These are phyloP conservation scores for Aphidius ervi DNA, from an alignment of 1,140 invertebrate species.

Conservation along the genomic window DNA sequence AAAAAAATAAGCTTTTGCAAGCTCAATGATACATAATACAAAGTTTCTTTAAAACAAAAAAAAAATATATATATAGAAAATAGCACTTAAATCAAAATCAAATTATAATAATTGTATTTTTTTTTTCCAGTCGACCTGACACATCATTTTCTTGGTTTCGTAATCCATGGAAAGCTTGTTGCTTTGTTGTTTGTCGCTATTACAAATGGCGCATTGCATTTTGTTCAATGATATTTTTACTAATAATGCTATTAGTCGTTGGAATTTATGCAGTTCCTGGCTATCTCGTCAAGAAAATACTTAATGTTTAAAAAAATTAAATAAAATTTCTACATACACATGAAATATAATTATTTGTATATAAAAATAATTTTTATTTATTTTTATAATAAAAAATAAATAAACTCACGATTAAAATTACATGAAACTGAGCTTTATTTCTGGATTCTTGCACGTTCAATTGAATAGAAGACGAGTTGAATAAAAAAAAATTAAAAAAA, in stretches of 20 bases:
- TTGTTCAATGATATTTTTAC: slow-evolving; percentile 39
- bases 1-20: background rate
- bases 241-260: slow-evolving; percentile 41
- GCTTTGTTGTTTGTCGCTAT: slow-evolving; percentile 54
- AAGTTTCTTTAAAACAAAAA: background rate
- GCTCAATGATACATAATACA: background rate
- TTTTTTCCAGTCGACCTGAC: slow-evolving; percentile 54
- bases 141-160: slow-evolving; percentile 61
- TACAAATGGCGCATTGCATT: slow-evolving; percentile 53
- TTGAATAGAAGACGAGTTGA: too few relatives aligned
- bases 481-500: too few relatives aligned
- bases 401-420: too few relatives aligned
- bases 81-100: slow-evolving; percentile 9
- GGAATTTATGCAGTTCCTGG: slow-evolving; percentile 55
- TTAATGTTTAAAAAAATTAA: slow-evolving; percentile 40
- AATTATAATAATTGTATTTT: slow-evolving; percentile 25
- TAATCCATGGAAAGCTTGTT: slow-evolving; percentile 58
- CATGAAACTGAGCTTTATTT: too few relatives aligned
- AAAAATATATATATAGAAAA: background rate
- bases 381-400: too few relatives aligned
- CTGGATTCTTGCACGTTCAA: too few relatives aligned
- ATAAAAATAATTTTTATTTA: too few relatives aligned
- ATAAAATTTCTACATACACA: slow-evolving; percentile 1
- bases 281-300: slow-evolving; percentile 52
- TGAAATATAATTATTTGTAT: background rate